Base-by-base conservation (phyloP, 92 coral and sea anemone genomes). In the Palythoa heliodiscus region DNA sequence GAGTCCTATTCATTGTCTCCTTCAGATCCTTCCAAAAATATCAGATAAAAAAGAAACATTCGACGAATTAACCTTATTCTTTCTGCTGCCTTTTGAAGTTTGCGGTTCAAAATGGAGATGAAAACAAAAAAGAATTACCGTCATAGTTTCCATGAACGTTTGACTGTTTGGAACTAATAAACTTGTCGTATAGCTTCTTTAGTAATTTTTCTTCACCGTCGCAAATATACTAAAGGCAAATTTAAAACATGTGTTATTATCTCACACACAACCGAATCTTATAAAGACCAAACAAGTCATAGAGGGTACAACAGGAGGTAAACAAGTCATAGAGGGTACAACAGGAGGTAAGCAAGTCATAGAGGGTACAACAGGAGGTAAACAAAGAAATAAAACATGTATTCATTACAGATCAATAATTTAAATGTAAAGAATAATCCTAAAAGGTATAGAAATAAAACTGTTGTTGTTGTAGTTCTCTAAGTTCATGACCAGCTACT, bases 171-270 rank as follows among this genome's bases (percentile, higher is more conserved):
- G 89, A 86, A 67, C 80, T 82, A n/a, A 87, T 22, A 54, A 83
- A 77, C 82, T 93, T 95, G 86, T 93, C 90, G 43, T 94, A 95
- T 35, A 95, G 92, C 16, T 93, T 86, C 68, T 88, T 92, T n/a
- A 93, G 91, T 70, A 96, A 89, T 17, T 89, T 92, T 72, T 89
- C 87, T 22, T 94, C 92, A 1, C 98, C 98, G 52, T 89, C 95
- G 64, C 98, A 96, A 50, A 96, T 90, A 69, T 86, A 94, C 96
- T 93, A 73, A 7, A 16, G 73, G 25, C 2, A 14, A 69, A 7
- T 69, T 69, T 11, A 29, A 24, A 69, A 69, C 39, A 25, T 20
- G 73, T 11, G 2, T 8, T 7, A 69, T 69, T 5, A 67, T 5
- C 29, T 14, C 14, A 3, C 13, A 25, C 11, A 29, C 14, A 69